phyloP scores from a whole-genome alignment of 1,140 invertebrate species.

The Drosophila malerkotliana region DNA sequence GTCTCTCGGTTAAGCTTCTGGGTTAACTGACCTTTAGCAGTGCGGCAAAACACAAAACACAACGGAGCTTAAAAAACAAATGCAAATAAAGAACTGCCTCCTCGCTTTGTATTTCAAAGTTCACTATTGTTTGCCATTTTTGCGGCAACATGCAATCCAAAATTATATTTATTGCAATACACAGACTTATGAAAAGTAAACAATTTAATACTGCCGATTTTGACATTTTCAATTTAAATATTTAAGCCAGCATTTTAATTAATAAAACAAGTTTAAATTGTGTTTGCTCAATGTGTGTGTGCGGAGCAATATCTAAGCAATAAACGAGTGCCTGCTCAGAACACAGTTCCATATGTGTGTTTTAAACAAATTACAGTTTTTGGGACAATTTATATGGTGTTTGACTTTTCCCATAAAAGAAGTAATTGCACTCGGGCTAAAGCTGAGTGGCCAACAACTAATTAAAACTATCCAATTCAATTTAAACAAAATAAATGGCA shows the following conservation, averaged over 20 bases:
- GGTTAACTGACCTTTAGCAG: conserved; percentile 72
- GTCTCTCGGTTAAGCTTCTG: conserved; percentile 49
- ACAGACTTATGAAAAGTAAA: conserved; percentile 18
- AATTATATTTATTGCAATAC: conserved; percentile 20
- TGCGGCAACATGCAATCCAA: conserved; percentile 18
- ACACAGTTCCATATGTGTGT: neutral
- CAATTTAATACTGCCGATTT: conserved; percentile 38
- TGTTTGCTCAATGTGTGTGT: conserved; percentile 19
- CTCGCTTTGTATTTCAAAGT: conserved; percentile 1
- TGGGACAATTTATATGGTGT: neutral
- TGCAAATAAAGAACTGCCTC: conserved; percentile 35
- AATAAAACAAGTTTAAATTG: conserved; percentile 33
- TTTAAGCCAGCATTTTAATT: conserved; percentile 58
- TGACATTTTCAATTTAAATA: conserved; percentile 45
- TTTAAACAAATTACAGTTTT: conserved; percentile 6
- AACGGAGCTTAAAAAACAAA: conserved; percentile 25
- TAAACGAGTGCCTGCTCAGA: conserved; percentile 11
- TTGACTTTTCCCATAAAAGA: neutral
- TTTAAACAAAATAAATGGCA: neutral
- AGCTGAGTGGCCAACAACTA: neutral
- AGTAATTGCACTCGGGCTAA: no score
- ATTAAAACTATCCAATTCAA: neutral
- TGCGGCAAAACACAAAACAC: conserved; percentile 15
- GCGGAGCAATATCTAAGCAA: conserved; percentile 3
- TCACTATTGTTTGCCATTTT: conserved; percentile 5